Base-by-base conservation (phyloP, 2,888 invertebrate genomes). In the Campaea margaritaria region DNA sequence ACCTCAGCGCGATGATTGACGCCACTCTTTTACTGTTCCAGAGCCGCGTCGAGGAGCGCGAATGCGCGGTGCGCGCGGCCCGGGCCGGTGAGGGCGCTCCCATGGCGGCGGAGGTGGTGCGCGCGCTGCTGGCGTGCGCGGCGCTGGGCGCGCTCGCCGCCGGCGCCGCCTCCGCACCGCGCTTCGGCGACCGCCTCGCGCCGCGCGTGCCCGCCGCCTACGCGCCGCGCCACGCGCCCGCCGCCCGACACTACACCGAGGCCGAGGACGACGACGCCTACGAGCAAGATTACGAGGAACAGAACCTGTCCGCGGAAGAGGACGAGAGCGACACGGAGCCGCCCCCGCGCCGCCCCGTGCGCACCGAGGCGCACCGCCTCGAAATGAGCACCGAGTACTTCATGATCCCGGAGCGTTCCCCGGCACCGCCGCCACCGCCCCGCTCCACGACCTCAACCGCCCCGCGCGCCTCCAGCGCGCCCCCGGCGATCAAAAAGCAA, bases 381-480 rank as follows among this genome's bases (percentile, higher is more conserved):
- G 96, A 96, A 86, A 95, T 97, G 94, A 96, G 96, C 86, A 97
- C 97, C 5, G 97, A 97, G 85, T 96, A 95, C 88, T 97, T 97
- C 85, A 93, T 96, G 70, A 93, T 97, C 73, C 96, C 96, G 36
- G 93, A 94, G 72, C 92, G 90, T 63, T 74, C 75, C 15, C 76
- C 84, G 46, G 79, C 78, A 57, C 79, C 78, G 58, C 82, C 68
- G 69, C 85, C 83, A 68, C 89, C 73, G 73, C 87, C 73, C 62
- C 81, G 31, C 10, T 31, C 70, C 70, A 83, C 68, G 66, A 78
- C 72, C 61, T 80, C 78, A n/a, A 70, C 76, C 15, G 69, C 79
- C 12, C 76, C 74, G 38, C 81, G 70, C 73, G 87, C 71, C 5
- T 36, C 54, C 31, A 87, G 87, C 70, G 71, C 84, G 49, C 79